These are phyloP conservation scores for Nysson spinosus DNA, from an alignment of 2,888 invertebrate genomes.

Conservation along the genomic window DNA sequence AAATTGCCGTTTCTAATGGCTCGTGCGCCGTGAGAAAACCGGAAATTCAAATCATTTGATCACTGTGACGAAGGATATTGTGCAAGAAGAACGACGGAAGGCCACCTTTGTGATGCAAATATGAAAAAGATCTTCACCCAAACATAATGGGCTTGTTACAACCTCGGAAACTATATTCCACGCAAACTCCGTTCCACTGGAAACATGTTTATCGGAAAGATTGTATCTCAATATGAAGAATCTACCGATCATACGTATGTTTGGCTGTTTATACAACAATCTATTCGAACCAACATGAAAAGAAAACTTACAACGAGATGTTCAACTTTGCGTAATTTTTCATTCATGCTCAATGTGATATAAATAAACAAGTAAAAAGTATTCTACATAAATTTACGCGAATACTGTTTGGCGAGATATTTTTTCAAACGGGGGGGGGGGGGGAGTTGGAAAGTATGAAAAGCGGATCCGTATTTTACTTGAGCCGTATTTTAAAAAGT, in stretches of 20 bases:
- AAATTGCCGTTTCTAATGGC: slow-evolving; percentile 42
- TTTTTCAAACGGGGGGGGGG: too few species aligned
- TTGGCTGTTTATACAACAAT: slow-evolving; percentile 57
- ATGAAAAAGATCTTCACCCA: slow-evolving; percentile 27
- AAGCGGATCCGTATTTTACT: too few species aligned
- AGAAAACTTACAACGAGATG: slow-evolving; percentile 3
- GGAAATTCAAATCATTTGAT: slow-evolving; percentile 59
- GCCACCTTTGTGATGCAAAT: slow-evolving; percentile 55
- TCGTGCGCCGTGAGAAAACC: slow-evolving; percentile 45
- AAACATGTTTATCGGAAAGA: background rate
- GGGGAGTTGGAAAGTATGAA: too few species aligned
- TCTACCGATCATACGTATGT: slow-evolving; percentile 38
- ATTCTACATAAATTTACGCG: too few species aligned
- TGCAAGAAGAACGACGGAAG: slow-evolving; percentile 25
- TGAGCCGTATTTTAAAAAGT: background rate
- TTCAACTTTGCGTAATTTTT: slow-evolving; percentile 16
- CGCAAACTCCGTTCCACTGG: slow-evolving; percentile 2
- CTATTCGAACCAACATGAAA: slow-evolving; percentile 43
- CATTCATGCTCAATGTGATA: too few species aligned
- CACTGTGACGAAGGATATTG: slow-evolving; percentile 51
- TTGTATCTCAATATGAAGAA: slow-evolving; percentile 31
- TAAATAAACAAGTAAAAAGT: too few species aligned
- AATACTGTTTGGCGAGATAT: too few species aligned
- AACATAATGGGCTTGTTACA: slow-evolving; percentile 23
- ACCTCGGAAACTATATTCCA: slow-evolving; percentile 28